Evolutionary conservation across 2,113 vertebrate species (phyloP), one percentile per base, ranked within the genome.

Genomic region (Suricata suricatta): DNA sequence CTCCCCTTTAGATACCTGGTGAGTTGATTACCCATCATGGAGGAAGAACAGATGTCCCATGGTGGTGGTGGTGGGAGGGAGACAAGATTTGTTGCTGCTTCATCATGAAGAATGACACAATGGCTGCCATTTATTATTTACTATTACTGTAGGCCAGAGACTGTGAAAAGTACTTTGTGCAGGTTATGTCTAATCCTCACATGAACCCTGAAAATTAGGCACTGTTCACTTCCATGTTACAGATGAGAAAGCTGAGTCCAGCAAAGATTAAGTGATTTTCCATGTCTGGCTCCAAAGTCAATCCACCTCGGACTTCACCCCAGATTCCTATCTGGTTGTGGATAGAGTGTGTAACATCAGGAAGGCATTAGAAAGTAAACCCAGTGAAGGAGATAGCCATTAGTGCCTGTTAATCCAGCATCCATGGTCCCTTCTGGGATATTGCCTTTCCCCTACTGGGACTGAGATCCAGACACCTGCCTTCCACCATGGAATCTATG

Each of bases 151-250:
- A 33, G 54, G 21, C n/a, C 74, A 54, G n/a, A 33, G 21, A 23
- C 11, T 7, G 0, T 3, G 27, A 19, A 41, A 63, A 76, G 7
- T 0, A 9, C 64, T 50, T 44, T 44, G 15, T 7, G 3, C 4
- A 84, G 54, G 29, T 77, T 33, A 21, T 77, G 54, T 54, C 74
- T 5, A 47, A 68, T 57, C 29, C 25, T 91, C 27, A 64, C 44
- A 68, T 52, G 38, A 85, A 68, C 25, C 7, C 31, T 81, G 57
- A 85, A 41, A 66, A 47, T 38, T 44, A 60, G 57, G 54, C 14
- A 68, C 8, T 23, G 1, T 41, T 52, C 21, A 41, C 33, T 15
- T 87, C 41, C 69, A 52, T 77, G 85, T 92, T 72, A 81, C 41
- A 91, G 35, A 14, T n/a, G 41, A 90, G 69, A 5, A 90, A 93